Conservation (phyloP, 2,888 invertebrate species). For the Cheilosia impressa region DNA sequence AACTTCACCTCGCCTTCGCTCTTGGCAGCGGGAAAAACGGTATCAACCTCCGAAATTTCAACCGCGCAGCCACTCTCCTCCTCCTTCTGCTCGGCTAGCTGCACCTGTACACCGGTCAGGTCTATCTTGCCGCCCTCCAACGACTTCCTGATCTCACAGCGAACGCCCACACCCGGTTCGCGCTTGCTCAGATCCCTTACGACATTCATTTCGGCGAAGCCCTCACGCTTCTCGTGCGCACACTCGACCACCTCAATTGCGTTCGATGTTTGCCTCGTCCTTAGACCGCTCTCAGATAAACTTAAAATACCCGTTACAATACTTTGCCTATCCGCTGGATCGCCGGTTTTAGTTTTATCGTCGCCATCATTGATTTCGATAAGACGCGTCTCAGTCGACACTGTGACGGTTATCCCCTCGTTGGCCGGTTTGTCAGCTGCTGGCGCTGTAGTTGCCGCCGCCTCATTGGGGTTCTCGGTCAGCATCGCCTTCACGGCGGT, state of each 20-base stretch:
- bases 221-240: conserved; percentile 79
- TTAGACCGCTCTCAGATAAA: conserved; percentile 83
- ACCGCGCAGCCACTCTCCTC: background rate
- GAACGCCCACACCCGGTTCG: background rate
- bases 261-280: conserved; percentile 78
- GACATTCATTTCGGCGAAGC: conserved; percentile 78
- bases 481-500: conserved; percentile 80
- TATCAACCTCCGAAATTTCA: background rate
- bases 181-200: conserved; percentile 56
- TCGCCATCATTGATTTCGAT: conserved; percentile 79
- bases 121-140: conserved; percentile 39
- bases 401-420: conserved; percentile 81
- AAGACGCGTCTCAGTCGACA: conserved; percentile 81
- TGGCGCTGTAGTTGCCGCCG: background rate
- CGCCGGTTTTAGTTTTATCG: conserved; percentile 41
- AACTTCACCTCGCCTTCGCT: background rate
- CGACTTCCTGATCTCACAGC: conserved; percentile 56
- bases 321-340: conserved; percentile 83
- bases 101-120: conserved; percentile 21
- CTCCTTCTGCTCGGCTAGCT: conserved; percentile 69
- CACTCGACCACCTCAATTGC: conserved; percentile 79
- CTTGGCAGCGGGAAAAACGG: background rate
- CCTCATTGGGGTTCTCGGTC: conserved; percentile 64
- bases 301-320: conserved; percentile 83
- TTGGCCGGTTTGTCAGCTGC: conserved; percentile 21